Evolutionary conservation across 2,113 vertebrate species (phyloP).

Genomic region (Podarcis cretensis): DNA sequence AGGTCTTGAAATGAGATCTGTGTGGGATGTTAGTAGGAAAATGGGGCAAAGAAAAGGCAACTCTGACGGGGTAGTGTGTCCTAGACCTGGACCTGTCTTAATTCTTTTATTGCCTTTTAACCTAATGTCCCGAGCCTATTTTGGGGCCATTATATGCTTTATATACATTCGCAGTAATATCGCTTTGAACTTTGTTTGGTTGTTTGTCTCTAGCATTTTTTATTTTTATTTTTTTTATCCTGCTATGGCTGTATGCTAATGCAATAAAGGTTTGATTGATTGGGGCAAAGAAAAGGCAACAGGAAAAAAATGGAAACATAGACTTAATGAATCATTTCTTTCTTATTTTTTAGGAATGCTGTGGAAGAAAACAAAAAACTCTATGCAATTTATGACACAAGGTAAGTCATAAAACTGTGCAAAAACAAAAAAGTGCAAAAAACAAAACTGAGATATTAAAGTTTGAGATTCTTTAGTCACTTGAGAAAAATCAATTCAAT

Average conservation of each 20-base stretch:
- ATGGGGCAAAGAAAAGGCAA: background rate
- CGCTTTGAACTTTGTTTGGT: no score
- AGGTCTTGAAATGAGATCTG: background rate
- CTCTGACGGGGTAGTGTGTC: no score
- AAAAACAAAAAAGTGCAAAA: no score
- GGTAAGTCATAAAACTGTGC: constrained; percentile 76
- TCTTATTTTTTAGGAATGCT: constrained; percentile 87
- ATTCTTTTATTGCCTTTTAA: no score
- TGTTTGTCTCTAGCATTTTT: no score
- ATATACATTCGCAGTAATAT: no score
- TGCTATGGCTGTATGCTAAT: no score
- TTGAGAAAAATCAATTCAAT: background rate
- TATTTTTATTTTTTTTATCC: no score
- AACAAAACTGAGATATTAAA: background rate
- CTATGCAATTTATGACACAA: constrained; percentile 93
- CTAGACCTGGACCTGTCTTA: no score
- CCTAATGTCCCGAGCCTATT: no score
- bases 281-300: background rate
- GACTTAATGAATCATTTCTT: constrained; percentile 38
- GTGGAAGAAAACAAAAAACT: constrained; percentile 92
- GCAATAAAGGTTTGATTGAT: no score
- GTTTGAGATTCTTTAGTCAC: background rate
- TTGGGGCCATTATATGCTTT: no score
- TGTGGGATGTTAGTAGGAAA: background rate
- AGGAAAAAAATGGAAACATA: background rate